phyloP scores from a whole-genome alignment of 2,797 vertebrate species.

The Chromobotia macracanthus region DNA sequence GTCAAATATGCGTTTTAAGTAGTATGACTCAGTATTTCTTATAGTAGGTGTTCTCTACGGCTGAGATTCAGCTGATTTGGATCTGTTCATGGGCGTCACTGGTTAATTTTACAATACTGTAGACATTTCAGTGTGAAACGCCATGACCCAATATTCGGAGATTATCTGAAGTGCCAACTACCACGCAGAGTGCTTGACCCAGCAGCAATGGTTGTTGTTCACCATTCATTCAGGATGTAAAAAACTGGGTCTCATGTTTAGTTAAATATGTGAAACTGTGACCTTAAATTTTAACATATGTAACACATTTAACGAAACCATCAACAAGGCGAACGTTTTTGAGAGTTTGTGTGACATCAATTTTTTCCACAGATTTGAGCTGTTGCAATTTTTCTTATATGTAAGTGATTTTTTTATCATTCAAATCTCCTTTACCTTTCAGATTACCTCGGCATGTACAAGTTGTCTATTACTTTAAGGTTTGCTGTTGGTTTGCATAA shows the following conservation, averaged over 20 bases:
- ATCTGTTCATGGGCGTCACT: slow-evolving; percentile 25
- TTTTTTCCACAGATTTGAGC: not conserved
- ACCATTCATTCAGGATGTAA: not conserved
- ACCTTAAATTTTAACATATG: slow-evolving; percentile 1
- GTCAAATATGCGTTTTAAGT: slow-evolving; percentile 35
- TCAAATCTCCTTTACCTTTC: not conserved
- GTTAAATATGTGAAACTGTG: slow-evolving; percentile 9
- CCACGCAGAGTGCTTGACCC: not conserved
- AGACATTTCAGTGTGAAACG: slow-evolving; percentile 4
- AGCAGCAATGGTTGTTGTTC: not conserved
- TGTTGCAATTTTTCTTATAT: not conserved
- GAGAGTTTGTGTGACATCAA: not conserved
- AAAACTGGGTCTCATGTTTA: slow-evolving; percentile 5
- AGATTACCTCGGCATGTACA: not conserved
- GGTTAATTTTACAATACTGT: not conserved
- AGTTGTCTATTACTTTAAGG: not conserved
- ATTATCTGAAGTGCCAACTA: not conserved
- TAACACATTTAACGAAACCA: not conserved
- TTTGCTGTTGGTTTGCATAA: not conserved
- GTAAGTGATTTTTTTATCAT: not conserved
- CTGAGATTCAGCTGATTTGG: slow-evolving; percentile 44
- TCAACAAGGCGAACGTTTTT: not conserved
- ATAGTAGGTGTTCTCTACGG: slow-evolving; percentile 45
- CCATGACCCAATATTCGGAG: slow-evolving; percentile 27
- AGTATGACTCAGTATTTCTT: slow-evolving; percentile 56